Evolutionary conservation across 2,797 vertebrate genomes (phyloP).

Genomic region (Macroramphosus scolopax): DNA sequence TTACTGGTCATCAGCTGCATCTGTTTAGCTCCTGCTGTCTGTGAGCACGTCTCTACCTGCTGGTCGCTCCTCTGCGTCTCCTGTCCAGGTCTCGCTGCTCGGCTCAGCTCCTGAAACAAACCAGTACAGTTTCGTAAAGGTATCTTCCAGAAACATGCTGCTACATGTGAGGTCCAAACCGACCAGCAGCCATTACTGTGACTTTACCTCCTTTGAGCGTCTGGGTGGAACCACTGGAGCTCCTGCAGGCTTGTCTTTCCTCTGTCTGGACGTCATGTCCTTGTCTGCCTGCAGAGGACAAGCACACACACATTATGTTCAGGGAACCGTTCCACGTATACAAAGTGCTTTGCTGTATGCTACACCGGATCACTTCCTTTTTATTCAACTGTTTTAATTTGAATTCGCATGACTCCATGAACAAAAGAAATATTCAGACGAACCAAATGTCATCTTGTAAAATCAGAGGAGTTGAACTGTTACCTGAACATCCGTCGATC

Average conservation of each 20-base stretch:
- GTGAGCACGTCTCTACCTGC: slow-evolving; percentile 46
- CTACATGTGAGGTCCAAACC: slow-evolving; percentile 2
- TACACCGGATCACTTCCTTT: too few species aligned
- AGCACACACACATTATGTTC: not conserved
- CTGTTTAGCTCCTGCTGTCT: too few species aligned
- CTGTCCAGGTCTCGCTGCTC: not conserved
- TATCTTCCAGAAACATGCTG: not conserved
- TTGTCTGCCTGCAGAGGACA: slow-evolving; percentile 33
- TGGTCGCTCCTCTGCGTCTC: slow-evolving; percentile 19
- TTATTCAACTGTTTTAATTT: too few species aligned
- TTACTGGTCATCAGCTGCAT: too few species aligned
- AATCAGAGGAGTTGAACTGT: not conserved
- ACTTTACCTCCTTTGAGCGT: slow-evolving; percentile 46
- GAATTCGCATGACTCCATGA: too few species aligned
- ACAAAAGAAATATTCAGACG: too few species aligned
- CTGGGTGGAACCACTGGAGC: slow-evolving; percentile 24
- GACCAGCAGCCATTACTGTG: not conserved
- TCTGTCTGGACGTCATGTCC: slow-evolving; percentile 34
- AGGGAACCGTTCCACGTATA: too few species aligned
- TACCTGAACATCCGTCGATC: slow-evolving; percentile 46
- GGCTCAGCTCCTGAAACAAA: slow-evolving; percentile 57
- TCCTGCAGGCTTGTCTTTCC: slow-evolving; percentile 13
- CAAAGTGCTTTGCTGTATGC: too few species aligned
- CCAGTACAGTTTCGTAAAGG: too few species aligned
- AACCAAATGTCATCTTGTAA: too few species aligned